Conservation (phyloP, 2,113 vertebrate genomes). For the Passer domesticus region DNA sequence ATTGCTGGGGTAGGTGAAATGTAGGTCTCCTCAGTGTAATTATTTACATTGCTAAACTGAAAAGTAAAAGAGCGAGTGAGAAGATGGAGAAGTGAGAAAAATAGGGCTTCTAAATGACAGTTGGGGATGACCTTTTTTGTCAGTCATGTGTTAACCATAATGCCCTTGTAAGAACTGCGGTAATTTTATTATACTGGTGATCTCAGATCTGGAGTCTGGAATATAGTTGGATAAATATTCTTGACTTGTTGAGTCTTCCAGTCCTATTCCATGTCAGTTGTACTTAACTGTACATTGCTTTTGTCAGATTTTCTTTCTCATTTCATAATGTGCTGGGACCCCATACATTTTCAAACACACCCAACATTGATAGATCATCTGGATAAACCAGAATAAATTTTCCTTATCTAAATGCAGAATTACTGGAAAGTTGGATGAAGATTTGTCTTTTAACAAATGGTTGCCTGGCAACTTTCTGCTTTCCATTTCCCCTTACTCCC, state of each 20-base stretch:
- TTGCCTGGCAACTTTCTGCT: constrained; percentile 15
- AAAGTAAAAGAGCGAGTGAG: neutral
- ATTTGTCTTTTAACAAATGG: neutral
- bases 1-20: neutral
- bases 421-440: neutral
- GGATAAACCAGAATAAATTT: neutral
- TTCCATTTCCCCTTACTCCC: neutral
- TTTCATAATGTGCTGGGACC: neutral
- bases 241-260: neutral
- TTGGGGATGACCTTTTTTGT: neutral
- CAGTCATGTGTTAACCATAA: neutral
- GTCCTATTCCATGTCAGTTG: neutral
- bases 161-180: neutral
- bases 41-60: neutral
- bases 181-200: neutral
- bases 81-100: neutral
- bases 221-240: neutral
- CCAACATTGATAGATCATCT: neutral
- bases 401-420: neutral
- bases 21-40: neutral
- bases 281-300: neutral
- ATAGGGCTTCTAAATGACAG: neutral
- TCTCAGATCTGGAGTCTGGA: neutral
- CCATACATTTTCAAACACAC: neutral
- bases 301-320: neutral